These are phyloP conservation scores for Polylopha cassiicola DNA, from an alignment of 2,888 invertebrate species.

Conservation along the genomic window DNA sequence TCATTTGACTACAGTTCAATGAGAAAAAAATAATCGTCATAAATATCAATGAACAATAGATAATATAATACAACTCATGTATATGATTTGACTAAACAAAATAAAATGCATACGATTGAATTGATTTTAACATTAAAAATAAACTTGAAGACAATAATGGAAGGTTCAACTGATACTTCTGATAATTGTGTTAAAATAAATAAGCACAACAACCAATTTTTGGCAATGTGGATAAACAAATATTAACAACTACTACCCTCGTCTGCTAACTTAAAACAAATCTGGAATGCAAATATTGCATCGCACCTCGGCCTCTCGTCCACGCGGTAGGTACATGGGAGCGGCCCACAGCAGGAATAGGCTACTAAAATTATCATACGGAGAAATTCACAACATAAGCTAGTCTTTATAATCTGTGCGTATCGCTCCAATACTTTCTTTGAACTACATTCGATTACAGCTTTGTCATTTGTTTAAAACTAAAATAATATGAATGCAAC, in stretches of 20 bases:
- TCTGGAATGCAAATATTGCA: conserved; percentile 78
- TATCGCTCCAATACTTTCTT: conserved; percentile 67
- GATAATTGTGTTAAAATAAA: conserved; percentile 63
- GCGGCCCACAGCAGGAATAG: conserved; percentile 34
- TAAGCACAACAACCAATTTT: conserved; percentile 75
- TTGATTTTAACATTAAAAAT: conserved; percentile 71
- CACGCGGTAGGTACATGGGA: conserved; percentile 27
- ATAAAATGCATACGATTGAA: conserved; percentile 76
- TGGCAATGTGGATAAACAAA: conserved; percentile 72
- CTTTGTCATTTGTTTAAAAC: conserved; percentile 61
- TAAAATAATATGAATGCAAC: conserved; percentile 74
- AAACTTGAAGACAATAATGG: conserved; percentile 66
- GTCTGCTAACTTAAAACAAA: conserved; percentile 71
- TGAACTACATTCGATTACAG: conserved; percentile 71
- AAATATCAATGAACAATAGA: conserved; percentile 68
- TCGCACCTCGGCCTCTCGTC: conserved; percentile 62
- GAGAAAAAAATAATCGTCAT: conserved; percentile 69
- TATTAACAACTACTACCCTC: conserved; percentile 66
- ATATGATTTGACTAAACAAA: conserved; percentile 76
- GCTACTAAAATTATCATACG: conserved; percentile 36
- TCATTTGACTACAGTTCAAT: conserved; percentile 78
- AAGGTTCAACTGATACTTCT: conserved; percentile 71
- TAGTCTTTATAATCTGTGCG: conserved; percentile 64
- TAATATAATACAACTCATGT: conserved; percentile 68
- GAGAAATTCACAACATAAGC: conserved; percentile 58